phyloP scores from a whole-genome alignment of 2,888 invertebrate species.

The Lomographa bimaculata region DNA sequence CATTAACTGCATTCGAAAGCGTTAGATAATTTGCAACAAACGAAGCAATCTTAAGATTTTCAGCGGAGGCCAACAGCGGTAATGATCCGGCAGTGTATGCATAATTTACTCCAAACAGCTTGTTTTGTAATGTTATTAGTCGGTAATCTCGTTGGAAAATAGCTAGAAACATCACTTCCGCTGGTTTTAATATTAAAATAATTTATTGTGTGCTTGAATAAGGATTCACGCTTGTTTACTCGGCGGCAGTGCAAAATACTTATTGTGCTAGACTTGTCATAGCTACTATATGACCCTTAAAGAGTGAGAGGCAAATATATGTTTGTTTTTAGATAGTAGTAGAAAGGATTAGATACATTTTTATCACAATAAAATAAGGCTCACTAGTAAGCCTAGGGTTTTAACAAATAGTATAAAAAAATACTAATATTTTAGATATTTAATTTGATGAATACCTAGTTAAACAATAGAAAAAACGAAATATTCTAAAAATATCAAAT shows the following conservation, averaged over 20 bases:
- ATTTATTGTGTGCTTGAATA: constrained; percentile 68
- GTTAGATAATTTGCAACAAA: constrained; percentile 45
- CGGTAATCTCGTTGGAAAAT: constrained; percentile 79
- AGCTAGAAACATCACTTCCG: constrained; percentile 76
- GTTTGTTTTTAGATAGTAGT: no score
- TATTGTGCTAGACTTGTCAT: no score
- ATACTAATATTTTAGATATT: constrained; percentile 25
- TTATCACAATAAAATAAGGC: no score
- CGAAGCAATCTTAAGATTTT: constrained; percentile 62
- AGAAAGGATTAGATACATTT: no score
- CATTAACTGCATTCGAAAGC: constrained; percentile 40
- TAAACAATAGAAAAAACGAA: no score
- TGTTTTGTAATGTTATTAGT: constrained; percentile 83
- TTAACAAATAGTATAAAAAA: no score
- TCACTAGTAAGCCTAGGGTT: no score
- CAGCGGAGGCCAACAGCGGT: constrained; percentile 70
- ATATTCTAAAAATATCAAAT: no score
- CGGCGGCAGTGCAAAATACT: no score
- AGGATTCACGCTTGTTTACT: constrained; percentile 30
- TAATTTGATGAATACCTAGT: no score
- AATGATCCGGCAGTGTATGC: constrained; percentile 82
- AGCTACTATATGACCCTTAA: no score
- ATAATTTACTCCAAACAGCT: constrained; percentile 81
- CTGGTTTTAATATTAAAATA: constrained; percentile 76
- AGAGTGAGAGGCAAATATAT: no score